These are phyloP conservation scores for Myotis daubentonii DNA, from an alignment of 2,797 vertebrate genomes.

Conservation along the genomic window DNA sequence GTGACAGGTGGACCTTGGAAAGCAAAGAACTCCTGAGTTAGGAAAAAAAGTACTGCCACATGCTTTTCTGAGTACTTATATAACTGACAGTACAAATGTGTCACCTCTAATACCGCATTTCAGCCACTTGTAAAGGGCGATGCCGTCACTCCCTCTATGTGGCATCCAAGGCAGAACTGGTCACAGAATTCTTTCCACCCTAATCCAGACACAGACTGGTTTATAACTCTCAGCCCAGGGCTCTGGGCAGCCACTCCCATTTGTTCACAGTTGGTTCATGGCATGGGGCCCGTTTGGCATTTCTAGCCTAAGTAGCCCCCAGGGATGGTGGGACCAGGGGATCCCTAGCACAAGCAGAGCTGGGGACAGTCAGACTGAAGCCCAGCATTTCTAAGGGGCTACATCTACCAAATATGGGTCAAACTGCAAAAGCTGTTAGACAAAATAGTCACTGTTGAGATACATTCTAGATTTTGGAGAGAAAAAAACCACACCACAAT, in stretches of 20 bases:
- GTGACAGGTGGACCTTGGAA: background rate
- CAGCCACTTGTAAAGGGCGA: background rate
- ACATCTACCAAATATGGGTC: background rate
- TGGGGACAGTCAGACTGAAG: background rate
- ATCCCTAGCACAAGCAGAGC: background rate
- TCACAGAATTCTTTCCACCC: background rate
- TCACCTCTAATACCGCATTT: background rate
- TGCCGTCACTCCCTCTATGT: background rate
- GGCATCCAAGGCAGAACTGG: background rate
- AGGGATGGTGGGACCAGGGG: background rate
- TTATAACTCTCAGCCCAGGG: background rate
- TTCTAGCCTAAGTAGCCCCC: background rate
- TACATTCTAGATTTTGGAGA: constrained; percentile 1
- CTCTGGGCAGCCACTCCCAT: background rate
- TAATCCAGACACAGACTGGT: background rate
- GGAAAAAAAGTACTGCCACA: background rate
- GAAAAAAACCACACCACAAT: background rate
- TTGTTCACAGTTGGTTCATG: background rate
- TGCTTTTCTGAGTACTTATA: background rate
- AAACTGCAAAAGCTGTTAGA: background rate
- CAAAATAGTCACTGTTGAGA: background rate
- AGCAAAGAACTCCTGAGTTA: background rate
- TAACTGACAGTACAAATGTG: background rate
- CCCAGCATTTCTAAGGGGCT: background rate
- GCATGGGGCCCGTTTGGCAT: background rate